phyloP scores from a whole-genome alignment of 2,888 invertebrate genomes.

The Hydrotaea diabolus region DNA sequence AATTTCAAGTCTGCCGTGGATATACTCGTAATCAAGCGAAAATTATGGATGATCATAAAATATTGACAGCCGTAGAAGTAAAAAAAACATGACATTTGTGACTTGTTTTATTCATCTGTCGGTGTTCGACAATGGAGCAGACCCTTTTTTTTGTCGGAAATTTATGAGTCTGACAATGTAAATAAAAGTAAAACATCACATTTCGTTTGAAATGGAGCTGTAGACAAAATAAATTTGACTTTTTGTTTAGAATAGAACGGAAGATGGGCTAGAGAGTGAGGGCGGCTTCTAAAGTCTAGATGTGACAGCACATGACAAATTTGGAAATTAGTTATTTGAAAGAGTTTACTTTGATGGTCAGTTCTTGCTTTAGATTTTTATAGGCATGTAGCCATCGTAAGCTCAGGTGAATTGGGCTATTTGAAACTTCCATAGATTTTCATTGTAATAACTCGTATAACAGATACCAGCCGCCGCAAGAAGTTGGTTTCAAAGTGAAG shows the following conservation, averaged over 20 bases:
- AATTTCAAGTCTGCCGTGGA: neutral
- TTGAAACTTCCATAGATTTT: too few relatives aligned
- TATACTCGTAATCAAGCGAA: neutral
- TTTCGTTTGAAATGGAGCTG: neutral
- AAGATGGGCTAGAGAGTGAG: neutral
- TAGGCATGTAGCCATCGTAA: too few relatives aligned
- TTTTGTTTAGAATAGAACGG: neutral
- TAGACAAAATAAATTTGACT: neutral
- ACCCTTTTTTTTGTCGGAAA: neutral
- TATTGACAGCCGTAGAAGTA: constrained; percentile 26
- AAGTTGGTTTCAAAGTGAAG: too few relatives aligned
- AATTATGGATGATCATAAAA: constrained; percentile 21
- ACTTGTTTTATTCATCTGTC: neutral
- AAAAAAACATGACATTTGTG: constrained; percentile 24
- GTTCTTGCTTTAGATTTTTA: too few relatives aligned
- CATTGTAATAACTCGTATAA: too few relatives aligned
- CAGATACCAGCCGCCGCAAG: too few relatives aligned
- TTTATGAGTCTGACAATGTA: constrained; percentile 11
- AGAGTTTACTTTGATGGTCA: neutral
- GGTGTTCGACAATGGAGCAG: neutral
- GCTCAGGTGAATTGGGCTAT: too few relatives aligned
- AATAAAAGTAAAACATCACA: neutral
- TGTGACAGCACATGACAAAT: neutral
- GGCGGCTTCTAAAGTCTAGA: neutral
- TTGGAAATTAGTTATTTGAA: neutral